Conservation (phyloP, 1,140 invertebrate genomes). For the Bradysia coprophila region DNA sequence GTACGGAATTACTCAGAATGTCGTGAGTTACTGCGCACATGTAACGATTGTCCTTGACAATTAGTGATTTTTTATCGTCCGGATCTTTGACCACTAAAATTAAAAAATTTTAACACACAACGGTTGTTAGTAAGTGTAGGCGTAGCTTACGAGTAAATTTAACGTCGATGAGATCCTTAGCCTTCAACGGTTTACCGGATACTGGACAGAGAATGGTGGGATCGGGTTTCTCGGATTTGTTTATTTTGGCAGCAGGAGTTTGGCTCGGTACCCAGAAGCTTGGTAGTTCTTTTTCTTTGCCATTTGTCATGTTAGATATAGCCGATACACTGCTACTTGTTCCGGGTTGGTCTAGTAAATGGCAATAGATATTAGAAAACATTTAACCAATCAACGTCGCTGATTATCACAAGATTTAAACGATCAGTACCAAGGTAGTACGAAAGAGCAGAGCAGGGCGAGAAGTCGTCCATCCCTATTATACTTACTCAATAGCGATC, state of each 20-base stretch:
- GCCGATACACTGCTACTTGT: constrained; percentile 22
- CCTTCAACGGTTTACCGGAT: constrained; percentile 68
- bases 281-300: constrained; percentile 52
- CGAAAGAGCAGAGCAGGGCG: too few relatives aligned
- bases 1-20: constrained; percentile 83
- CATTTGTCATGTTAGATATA: constrained; percentile 59
- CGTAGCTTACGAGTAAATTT: constrained; percentile 92
- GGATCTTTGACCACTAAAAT: constrained; percentile 71
- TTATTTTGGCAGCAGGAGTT: constrained; percentile 65
- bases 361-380: constrained; percentile 11
- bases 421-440: too few relatives aligned
- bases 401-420: too few relatives aligned
- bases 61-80: constrained; percentile 61
- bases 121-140: too few relatives aligned
- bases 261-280: constrained; percentile 97
- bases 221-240: constrained; percentile 68
- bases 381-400: too few relatives aligned
- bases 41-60: constrained; percentile 74
- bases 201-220: constrained; percentile 86
- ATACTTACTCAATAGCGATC: constrained; percentile 27
- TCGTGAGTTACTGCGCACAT: constrained; percentile 97
- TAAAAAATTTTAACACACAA: too few relatives aligned
- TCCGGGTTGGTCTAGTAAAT: constrained; percentile 3
- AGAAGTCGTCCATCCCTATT: too few relatives aligned
- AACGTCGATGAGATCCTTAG: constrained; percentile 82